Conservation (phyloP, 2,797 vertebrate genomes). For the Apogon hyalosoma region DNA sequence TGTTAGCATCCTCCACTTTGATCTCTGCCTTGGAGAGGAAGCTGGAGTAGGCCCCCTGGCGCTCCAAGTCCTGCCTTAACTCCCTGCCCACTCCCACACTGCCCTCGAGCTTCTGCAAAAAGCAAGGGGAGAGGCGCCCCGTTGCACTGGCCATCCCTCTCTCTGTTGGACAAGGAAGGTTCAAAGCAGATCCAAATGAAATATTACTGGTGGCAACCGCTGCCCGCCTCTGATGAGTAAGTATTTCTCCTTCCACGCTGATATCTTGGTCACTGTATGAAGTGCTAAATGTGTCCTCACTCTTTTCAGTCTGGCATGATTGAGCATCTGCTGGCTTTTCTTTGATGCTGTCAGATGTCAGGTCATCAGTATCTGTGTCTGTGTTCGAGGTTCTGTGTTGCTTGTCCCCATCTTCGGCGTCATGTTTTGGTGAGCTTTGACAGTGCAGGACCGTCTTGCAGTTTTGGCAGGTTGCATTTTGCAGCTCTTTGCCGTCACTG, state of each 20-base stretch:
- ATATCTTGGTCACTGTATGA: constrained; percentile 30
- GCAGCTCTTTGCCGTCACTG: constrained; percentile 29
- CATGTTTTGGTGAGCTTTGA: constrained; percentile 16
- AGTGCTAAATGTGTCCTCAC: constrained; percentile 18
- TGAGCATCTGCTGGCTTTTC: constrained; percentile 10
- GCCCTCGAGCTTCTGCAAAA: constrained; percentile 81
- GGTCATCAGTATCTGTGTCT: constrained; percentile 23
- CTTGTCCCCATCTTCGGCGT: constrained; percentile 9
- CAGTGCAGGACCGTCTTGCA: constrained; percentile 45
- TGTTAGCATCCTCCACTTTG: constrained; percentile 86
- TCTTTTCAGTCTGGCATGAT: constrained; percentile 13
- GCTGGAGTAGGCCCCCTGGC: constrained; percentile 78
- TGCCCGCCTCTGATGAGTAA: not conserved
- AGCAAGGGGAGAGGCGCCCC: constrained; percentile 78
- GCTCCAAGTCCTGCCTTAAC: constrained; percentile 71
- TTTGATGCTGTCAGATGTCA: constrained; percentile 32
- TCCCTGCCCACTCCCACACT: constrained; percentile 82
- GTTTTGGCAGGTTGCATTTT: constrained; percentile 44
- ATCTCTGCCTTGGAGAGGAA: constrained; percentile 89
- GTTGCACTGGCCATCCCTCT: constrained; percentile 51
- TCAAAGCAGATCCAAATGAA: constrained; percentile 66
- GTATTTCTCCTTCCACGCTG: constrained; percentile 30
- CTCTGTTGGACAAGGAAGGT: constrained; percentile 60
- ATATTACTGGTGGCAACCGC: constrained; percentile 44
- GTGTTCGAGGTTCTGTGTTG: not conserved